phyloP scores from a whole-genome alignment of 2,888 invertebrate genomes.

The Drosophila atroscutellata region DNA sequence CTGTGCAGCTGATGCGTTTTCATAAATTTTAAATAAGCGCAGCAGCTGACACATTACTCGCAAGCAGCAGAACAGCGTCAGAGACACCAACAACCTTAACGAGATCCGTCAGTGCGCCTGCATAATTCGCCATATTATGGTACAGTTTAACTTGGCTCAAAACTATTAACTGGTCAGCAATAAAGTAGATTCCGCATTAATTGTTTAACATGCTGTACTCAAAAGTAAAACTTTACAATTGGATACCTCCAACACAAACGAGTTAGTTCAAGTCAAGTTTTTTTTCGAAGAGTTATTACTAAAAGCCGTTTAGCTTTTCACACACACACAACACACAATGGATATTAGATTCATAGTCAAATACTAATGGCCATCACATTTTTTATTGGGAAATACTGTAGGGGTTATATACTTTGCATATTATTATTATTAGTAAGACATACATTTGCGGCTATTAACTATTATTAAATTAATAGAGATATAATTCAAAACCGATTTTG shows the following conservation, averaged over 20 bases:
- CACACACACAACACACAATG: not conserved
- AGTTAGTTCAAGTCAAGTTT: not conserved
- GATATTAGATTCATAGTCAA: not conserved
- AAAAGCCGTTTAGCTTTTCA: not conserved
- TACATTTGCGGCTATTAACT: not conserved
- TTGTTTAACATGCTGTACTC: constrained; percentile 28
- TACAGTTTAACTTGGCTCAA: constrained; percentile 35
- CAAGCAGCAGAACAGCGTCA: constrained; percentile 13
- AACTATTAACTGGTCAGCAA: constrained; percentile 19
- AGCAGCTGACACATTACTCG: constrained; percentile 61
- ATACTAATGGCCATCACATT: not conserved
- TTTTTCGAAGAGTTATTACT: not conserved
- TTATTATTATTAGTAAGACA: not conserved
- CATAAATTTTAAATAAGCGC: constrained; percentile 80
- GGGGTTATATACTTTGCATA: not conserved
- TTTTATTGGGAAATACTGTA: not conserved
- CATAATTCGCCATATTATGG: constrained; percentile 59
- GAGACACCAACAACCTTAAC: constrained; percentile 10
- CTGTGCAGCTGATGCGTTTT: constrained; percentile 81
- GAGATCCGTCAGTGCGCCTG: constrained; percentile 51
- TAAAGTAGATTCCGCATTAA: constrained; percentile 29
- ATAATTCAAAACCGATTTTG: not conserved
- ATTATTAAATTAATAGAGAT: not conserved
- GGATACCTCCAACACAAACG: not conserved
- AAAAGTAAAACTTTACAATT: not conserved